phyloP scores from a whole-genome alignment of 2,113 vertebrate species.

The Prinia subflava region DNA sequence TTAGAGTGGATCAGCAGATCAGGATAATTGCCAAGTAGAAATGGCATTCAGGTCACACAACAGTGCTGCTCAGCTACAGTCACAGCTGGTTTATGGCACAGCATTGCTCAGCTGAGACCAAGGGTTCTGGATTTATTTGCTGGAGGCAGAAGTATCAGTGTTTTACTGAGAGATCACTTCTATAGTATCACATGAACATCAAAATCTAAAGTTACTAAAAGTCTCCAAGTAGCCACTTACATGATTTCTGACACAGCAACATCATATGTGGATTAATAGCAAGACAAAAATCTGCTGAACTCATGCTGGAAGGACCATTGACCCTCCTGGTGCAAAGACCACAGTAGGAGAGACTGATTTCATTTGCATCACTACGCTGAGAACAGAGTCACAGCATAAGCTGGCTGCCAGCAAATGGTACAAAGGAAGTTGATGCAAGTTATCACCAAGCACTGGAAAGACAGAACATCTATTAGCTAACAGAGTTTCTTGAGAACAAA shows the following conservation, averaged over 20 bases:
- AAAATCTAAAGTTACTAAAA: background rate
- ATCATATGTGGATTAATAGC: accelerated
- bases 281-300: background rate
- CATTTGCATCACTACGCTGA: background rate
- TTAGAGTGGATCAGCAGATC: background rate
- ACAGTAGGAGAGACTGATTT: background rate
- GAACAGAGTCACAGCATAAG: background rate
- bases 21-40: background rate
- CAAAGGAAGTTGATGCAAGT: background rate
- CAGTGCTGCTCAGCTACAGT: background rate
- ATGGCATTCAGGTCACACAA: background rate
- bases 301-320: background rate
- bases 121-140: background rate
- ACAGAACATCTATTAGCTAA: background rate
- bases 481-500: background rate
- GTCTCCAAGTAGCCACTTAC: background rate
- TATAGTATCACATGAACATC: background rate
- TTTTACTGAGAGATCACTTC: background rate
- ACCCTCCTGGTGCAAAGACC: background rate
- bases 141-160: background rate
- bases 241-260: background rate
- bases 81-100: background rate
- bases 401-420: background rate
- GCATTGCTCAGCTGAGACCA: background rate
- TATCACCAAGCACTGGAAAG: background rate